A percentile compares a stretch with the other conserved stretches of the same genome.
These are phyloP conservation scores for Turdus rufiventris DNA, from an alignment of 2,113 vertebrate genomes.

Conservation along the genomic window DNA sequence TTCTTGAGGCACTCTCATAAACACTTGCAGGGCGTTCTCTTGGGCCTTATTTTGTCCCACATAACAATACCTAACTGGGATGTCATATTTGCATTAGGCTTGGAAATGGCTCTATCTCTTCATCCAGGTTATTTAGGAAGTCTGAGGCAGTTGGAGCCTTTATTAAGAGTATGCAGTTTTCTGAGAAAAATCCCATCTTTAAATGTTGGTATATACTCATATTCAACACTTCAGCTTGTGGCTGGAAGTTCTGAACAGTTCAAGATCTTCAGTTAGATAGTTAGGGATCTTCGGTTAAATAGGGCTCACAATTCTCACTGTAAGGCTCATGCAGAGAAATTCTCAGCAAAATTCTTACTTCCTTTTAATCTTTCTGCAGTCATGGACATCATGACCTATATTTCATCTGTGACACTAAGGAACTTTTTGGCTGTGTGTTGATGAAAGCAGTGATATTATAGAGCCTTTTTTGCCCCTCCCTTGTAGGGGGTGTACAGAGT, in stretches of 20 bases:
- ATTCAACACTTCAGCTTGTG: background rate
- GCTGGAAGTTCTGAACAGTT: background rate
- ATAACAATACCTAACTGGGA: background rate
- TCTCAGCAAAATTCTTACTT: background rate
- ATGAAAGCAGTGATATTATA: background rate
- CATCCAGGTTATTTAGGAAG: background rate
- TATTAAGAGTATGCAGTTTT: background rate
- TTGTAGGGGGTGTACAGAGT: background rate
- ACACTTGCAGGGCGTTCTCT: background rate
- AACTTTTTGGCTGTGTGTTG: background rate
- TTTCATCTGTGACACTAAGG: background rate
- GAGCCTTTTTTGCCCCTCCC: background rate
- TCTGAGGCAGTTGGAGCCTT: background rate
- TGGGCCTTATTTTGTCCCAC: background rate
- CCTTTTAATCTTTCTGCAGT: background rate
- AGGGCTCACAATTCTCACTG: rapidly evolving
- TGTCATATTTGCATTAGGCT: background rate
- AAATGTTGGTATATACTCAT: background rate
- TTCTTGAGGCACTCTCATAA: background rate
- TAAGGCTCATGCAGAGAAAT: background rate
- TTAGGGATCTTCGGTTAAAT: background rate
- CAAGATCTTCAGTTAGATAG: background rate
- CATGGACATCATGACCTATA: background rate
- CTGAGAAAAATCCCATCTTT: background rate
- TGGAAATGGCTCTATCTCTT: background rate